Base-by-base conservation (phyloP, 1,140 invertebrate genomes). In the Aphidius ervi region DNA sequence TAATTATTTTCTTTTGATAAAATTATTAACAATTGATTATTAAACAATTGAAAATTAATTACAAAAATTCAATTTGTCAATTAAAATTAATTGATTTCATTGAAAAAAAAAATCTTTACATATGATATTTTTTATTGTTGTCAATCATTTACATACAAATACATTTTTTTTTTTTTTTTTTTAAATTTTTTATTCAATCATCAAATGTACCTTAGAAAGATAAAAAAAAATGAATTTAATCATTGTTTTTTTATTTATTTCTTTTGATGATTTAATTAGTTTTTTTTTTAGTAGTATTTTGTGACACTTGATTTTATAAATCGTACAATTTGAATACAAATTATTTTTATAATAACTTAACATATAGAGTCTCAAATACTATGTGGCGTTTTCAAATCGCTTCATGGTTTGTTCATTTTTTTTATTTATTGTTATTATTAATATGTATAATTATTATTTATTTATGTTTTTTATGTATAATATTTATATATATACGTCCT, bases 111-210 rank as follows among this genome's bases (percentile, higher is more conserved):
- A 31, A 31, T 3, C 4, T 31, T 48, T 49, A 61, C 42, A 61
- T 61, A 61, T 53, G 52, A 70, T 71, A 71, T 61, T 70, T 70
- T 73, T 74, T 75, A 71, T 75, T 72, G 61, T 70, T 70, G 68
- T 77, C 70, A 71, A 68, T 76, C 73, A 77, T 77, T 74, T 77
- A 77, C 75, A 77, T 77, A 75, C 69, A 77, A 76, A 76, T 76
- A 75, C 73, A 71, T 66, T 69, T 39, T 39, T 56, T 56, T 20
- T 64, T 69, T 70, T 57, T 54, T 66, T 68, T 46, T 46, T 54
- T 61, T 63, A 63, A 46, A 41, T 63, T 54, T 65, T 65, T 50
- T 58, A 61, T 67, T 69, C 66, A 63, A 49, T 62, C 69, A 69
- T 58, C 31, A 56, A 49, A 56, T 56, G 50, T 49, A 16, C 23